These are phyloP conservation scores for Columba livia DNA, from an alignment of 2,113 vertebrate genomes.

Conservation along the genomic window DNA sequence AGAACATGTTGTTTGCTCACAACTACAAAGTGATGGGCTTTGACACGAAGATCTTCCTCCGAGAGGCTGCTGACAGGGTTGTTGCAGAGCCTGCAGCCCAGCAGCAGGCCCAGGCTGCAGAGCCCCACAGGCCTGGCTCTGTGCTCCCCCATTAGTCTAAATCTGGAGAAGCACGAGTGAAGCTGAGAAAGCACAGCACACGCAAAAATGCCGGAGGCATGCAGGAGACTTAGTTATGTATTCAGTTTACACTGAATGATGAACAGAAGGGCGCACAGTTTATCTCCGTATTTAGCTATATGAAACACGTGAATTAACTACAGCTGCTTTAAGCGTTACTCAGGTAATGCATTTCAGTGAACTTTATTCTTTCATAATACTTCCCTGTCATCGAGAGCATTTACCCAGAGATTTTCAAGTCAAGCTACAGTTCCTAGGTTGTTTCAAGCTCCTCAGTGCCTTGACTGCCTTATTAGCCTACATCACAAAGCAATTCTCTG, in stretches of 20 bases:
- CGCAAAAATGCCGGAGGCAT: background rate
- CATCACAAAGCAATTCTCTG: background rate
- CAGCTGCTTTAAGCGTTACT: slow-evolving; percentile 19
- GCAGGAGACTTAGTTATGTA: background rate
- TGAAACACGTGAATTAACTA: background rate
- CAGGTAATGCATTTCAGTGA: background rate
- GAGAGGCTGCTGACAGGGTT: background rate
- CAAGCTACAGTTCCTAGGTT: background rate
- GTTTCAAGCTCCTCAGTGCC: background rate
- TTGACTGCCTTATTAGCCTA: background rate
- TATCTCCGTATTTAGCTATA: background rate
- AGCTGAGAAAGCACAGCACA: background rate
- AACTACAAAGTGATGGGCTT: background rate
- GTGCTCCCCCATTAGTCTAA: background rate
- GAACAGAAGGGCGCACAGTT: slow-evolving; percentile 18
- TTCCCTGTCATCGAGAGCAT: background rate
- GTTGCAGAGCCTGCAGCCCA: background rate
- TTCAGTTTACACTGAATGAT: background rate
- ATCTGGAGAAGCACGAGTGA: background rate
- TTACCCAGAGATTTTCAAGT: slow-evolving; percentile 30
- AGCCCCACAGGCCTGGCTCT: background rate
- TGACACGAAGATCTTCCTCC: background rate
- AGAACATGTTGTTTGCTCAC: background rate
- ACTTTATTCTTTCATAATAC: background rate
- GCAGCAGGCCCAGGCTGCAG: background rate